phyloP scores from a whole-genome alignment of 2,797 vertebrate genomes.

The Thunnus albacares region DNA sequence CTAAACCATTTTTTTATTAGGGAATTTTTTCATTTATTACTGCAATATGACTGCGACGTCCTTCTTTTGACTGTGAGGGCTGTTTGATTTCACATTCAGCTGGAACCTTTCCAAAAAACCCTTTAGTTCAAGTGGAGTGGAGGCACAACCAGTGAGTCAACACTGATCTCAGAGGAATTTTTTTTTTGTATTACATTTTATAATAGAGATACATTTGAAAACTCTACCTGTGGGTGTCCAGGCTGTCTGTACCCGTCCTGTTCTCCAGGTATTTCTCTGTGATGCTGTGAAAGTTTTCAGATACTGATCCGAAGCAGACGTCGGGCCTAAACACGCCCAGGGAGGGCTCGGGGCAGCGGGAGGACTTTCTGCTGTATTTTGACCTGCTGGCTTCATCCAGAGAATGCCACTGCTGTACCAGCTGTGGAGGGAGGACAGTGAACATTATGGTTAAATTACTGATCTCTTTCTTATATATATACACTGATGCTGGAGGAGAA shows the following conservation, averaged over 20 bases:
- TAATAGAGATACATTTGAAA: background rate
- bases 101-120: too few species aligned
- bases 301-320: constrained; percentile 93
- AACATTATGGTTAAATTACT: background rate
- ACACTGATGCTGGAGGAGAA: background rate
- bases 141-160: too few species aligned
- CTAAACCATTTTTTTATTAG: too few species aligned
- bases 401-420: constrained; percentile 88
- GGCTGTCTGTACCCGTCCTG: constrained; percentile 10
- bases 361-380: constrained; percentile 88
- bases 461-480: background rate
- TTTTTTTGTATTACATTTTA: background rate
- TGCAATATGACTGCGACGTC: too few species aligned
- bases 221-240: constrained; percentile 83
- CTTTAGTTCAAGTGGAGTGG: too few species aligned
- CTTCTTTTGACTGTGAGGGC: too few species aligned
- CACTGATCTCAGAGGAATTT: too few species aligned
- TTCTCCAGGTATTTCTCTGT: constrained; percentile 85
- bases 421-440: constrained; percentile 74
- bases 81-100: too few species aligned
- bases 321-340: constrained; percentile 90
- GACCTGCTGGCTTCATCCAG: constrained; percentile 83
- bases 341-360: constrained; percentile 92
- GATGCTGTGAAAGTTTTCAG: constrained; percentile 91
- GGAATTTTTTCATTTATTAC: too few species aligned